Percentiles rank a stretch among this genome's conserved stretches.
Evolutionary conservation across 2,113 vertebrate genomes (phyloP).

Genomic region (Isichthys henryi): DNA sequence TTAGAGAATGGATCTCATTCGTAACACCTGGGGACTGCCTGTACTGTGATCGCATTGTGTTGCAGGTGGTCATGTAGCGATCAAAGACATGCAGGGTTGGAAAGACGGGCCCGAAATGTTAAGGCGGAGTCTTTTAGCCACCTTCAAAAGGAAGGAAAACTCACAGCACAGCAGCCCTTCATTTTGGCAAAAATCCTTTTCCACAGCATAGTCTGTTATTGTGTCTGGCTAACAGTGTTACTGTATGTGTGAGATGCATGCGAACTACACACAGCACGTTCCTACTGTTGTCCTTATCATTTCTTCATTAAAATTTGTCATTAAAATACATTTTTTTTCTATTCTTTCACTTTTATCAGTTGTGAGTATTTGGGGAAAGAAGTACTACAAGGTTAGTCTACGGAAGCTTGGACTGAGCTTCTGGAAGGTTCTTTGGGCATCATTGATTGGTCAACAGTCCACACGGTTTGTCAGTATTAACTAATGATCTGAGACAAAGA

Average conservation of each 20-base stretch:
- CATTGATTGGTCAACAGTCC: background rate
- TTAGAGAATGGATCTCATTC: background rate
- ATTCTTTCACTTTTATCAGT: background rate
- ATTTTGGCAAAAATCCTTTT: background rate
- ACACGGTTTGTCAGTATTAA: background rate
- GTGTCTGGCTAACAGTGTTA: background rate
- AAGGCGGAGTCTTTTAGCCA: background rate
- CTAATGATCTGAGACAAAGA: background rate
- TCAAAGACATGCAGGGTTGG: background rate
- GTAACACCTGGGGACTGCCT: background rate
- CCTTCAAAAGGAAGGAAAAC: background rate
- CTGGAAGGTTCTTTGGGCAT: background rate
- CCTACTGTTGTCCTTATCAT: background rate
- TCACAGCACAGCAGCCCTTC: background rate
- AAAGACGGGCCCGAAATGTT: background rate
- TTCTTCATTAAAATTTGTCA: background rate
- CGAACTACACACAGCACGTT: background rate
- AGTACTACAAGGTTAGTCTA: background rate
- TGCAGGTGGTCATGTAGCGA: background rate
- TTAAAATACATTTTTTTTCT: background rate
- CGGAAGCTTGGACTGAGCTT: background rate
- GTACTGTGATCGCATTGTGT: background rate
- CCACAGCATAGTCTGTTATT: background rate
- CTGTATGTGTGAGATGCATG: background rate
- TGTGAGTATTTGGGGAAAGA: background rate